Percentiles rank a stretch among this genome's conserved stretches.
Evolutionary conservation across 2,113 vertebrate species (phyloP).

Genomic region (Crotalus horridus): DNA sequence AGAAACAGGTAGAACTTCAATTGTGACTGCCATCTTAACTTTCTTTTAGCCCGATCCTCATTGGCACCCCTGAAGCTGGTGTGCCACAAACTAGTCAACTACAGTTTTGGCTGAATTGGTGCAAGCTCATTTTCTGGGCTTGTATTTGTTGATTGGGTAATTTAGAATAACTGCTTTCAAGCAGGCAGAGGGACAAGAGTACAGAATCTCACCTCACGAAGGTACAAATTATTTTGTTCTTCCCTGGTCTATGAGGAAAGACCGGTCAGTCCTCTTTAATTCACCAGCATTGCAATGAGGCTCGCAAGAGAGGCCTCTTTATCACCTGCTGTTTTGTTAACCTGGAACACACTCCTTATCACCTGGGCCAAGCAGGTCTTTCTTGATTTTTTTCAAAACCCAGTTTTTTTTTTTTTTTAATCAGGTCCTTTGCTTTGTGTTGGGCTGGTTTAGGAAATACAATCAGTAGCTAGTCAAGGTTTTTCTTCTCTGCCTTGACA

Average conservation of each 20-base stretch:
- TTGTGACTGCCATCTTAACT: not conserved
- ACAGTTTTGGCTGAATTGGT: not conserved
- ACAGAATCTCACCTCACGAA: constrained; percentile 31
- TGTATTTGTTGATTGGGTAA: not conserved
- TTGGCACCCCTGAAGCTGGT: not conserved
- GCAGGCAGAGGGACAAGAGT: not conserved
- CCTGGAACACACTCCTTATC: constrained; percentile 41
- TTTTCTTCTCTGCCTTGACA: constrained; percentile 70
- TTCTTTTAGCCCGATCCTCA: not conserved
- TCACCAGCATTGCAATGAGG: not conserved
- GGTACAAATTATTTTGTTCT: constrained; percentile 8
- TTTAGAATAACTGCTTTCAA: not conserved
- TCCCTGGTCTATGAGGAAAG: constrained; percentile 23
- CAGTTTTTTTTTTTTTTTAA: constrained; percentile 69
- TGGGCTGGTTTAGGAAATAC: constrained; percentile 68
- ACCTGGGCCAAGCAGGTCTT: constrained; percentile 40
- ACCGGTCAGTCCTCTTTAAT: constrained; percentile 2
- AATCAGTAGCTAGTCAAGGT: constrained; percentile 70
- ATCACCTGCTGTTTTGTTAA: constrained; percentile 26
- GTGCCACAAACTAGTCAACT: not conserved
- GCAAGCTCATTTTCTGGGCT: not conserved
- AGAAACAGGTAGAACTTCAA: not conserved
- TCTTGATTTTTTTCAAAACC: constrained; percentile 53
- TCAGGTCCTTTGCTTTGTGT: constrained; percentile 55
- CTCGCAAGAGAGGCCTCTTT: not conserved